phyloP scores from a whole-genome alignment of 2,888 invertebrate species.

The Eupithecia abbreviata region DNA sequence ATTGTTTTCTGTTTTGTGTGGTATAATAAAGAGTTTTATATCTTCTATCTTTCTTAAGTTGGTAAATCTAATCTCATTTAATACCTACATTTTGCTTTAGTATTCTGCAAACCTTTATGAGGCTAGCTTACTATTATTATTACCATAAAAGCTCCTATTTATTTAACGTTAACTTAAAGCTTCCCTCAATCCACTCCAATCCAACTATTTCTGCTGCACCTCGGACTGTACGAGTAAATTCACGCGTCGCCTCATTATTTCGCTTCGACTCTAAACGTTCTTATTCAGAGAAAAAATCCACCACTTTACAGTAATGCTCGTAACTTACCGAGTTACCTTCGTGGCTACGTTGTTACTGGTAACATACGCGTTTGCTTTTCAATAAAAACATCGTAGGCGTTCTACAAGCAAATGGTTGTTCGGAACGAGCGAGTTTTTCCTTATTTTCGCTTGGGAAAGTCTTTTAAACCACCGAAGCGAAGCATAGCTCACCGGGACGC shows the following conservation, averaged over 20 bases:
- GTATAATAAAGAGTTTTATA: too few relatives aligned
- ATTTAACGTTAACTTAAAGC: background rate
- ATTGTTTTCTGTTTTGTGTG: too few relatives aligned
- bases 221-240: constrained; percentile 51
- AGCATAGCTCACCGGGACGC: background rate
- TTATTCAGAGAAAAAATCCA: constrained; percentile 22
- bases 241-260: constrained; percentile 76
- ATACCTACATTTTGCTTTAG: too few relatives aligned
- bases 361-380: background rate
- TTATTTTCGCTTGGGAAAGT: background rate
- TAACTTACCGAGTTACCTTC: background rate
- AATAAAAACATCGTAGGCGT: background rate
- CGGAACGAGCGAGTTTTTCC: background rate
- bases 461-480: background rate
- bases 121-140: too few relatives aligned
- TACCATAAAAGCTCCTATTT: too few relatives aligned
- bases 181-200: constrained; percentile 42
- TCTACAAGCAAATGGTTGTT: background rate
- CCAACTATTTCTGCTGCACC: constrained; percentile 49
- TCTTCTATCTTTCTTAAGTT: too few relatives aligned
- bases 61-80: too few relatives aligned
- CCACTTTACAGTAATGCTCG: constrained; percentile 3
- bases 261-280: constrained; percentile 57
- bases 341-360: background rate
- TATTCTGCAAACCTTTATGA: too few relatives aligned